Conservation (phyloP, 2,888 invertebrate genomes). For the Protodeltote pygarga region DNA sequence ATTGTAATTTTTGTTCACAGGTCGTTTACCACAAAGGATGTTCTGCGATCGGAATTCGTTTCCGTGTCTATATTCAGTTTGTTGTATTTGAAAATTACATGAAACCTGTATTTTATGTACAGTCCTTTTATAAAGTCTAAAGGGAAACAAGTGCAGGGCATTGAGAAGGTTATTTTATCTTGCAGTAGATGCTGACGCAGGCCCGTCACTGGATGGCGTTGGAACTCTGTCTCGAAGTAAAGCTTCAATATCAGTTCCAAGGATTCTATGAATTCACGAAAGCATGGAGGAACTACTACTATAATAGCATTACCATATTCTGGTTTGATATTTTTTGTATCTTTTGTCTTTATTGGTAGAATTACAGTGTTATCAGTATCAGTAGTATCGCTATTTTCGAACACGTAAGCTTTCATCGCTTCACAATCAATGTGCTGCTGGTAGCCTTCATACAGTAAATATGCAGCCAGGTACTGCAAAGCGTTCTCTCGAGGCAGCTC, state of each 20-base stretch:
- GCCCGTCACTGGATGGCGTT: constrained; percentile 13
- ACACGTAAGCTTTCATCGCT: constrained; percentile 18
- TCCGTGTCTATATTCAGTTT: constrained; percentile 10
- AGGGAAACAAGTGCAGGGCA: constrained; percentile 36
- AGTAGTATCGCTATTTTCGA: constrained; percentile 6
- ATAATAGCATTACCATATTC: constrained; percentile 4
- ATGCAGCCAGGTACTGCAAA: constrained; percentile 20
- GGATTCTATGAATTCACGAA: constrained; percentile 24
- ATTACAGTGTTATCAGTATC: too few relatives aligned
- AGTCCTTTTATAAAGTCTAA: constrained; percentile 23
- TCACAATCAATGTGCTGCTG: constrained; percentile 19
- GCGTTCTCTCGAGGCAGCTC: background rate
- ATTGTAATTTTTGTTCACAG: constrained; percentile 7
- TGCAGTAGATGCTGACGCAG: constrained; percentile 12
- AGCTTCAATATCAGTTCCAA: constrained; percentile 25
- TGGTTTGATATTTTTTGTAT: too few relatives aligned
- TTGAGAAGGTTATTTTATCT: constrained; percentile 20
- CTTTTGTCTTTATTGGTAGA: constrained; percentile 7
- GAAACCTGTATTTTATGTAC: constrained; percentile 22
- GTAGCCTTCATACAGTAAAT: constrained; percentile 21
- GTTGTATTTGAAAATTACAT: constrained; percentile 24
- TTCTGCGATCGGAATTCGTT: background rate
- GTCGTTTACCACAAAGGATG: constrained; percentile 13
- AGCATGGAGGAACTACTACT: constrained; percentile 16
- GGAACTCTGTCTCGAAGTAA: constrained; percentile 28